Evolutionary conservation across 2,888 invertebrate species (phyloP), one percentile per base, ranked within the genome.

Genomic region (Tetranychus piercei): DNA sequence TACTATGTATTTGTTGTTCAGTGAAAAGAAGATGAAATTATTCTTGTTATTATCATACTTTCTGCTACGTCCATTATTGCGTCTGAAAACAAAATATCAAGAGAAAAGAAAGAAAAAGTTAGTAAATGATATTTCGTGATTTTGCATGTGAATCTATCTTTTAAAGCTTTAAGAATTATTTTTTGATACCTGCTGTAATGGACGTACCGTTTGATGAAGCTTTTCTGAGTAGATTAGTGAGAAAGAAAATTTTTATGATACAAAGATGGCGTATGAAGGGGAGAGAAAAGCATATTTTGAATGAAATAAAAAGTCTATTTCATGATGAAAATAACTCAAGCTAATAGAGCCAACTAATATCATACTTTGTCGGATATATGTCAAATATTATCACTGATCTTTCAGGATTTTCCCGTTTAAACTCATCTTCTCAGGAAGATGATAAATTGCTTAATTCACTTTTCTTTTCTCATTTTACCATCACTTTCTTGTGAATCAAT

Each of bases 401-500:
- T 34, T 55, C 55, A 55, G 55, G 55, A 55, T 55, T 55, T 55
- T 55, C 55, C 55, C 55, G 55, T 55, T 55, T 15, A 55, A 55
- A 55, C 15, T 55, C 55, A 15, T 15, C 15, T 55, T 55, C 55
- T 55, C 55, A 55, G 55, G 9, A 55, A 55, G 55, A 55, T 55
- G 55, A 55, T 55, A 55, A 5, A 55, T 55, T 55, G 15, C 55
- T 5, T 3, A 15, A 55, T 55, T 55, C 9, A 15, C 9, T 55
- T 15, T 55, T 15, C 15, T 55, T 55, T 55, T 55, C 55, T 55
- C 55, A 55, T 15, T 55, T 55, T 55, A 55, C 55, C 55, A 55
- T 55, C 55, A 55, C 55, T 55, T 55, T 55, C 55, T 55, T 55
- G 55, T 55, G 55, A 55, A 55, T 55, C 55, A 55, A 55, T 55